A percentile compares a stretch with the other conserved stretches of the same genome.
Conservation (phyloP, 1,140 invertebrate species). For the Sinonovacula constricta region DNA sequence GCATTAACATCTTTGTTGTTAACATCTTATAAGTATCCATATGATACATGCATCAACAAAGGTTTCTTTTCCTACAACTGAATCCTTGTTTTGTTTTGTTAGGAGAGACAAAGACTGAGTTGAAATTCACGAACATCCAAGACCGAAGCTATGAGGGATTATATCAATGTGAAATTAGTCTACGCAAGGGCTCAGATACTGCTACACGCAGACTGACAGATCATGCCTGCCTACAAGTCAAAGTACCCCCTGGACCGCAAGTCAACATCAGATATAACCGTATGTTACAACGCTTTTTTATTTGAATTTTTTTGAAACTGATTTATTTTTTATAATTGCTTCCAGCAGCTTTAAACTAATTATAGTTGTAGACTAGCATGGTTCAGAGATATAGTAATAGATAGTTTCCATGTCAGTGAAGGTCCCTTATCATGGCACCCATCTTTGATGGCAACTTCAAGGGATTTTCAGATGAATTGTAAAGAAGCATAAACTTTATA, state of each 20-base stretch:
- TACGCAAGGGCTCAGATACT: neutral
- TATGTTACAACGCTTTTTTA: slow-evolving; percentile 9
- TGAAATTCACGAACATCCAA: slow-evolving; percentile 38
- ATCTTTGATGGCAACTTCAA: too few relatives aligned
- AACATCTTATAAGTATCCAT: too few relatives aligned
- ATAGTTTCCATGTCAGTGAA: neutral
- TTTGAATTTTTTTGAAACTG: neutral
- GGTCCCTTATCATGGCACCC: too few relatives aligned
- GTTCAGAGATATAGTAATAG: neutral
- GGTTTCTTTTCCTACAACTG: too few relatives aligned
- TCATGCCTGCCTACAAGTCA: slow-evolving; percentile 6
- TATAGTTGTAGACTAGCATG: neutral
- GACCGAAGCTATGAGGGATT: slow-evolving; percentile 5
- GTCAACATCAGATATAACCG: slow-evolving; percentile 40
- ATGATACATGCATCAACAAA: too few relatives aligned
- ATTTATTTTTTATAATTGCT: neutral
- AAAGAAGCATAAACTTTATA: too few relatives aligned
- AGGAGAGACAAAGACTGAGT: slow-evolving; percentile 25
- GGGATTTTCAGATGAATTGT: too few relatives aligned
- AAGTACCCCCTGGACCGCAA: slow-evolving; percentile 18
- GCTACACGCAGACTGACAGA: neutral
- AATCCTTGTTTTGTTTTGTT: neutral
- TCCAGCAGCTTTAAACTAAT: neutral
- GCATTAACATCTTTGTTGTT: too few relatives aligned
- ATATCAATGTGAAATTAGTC: slow-evolving; percentile 35